Conservation (phyloP, 1,140 invertebrate species). For the Physella acuta region DNA sequence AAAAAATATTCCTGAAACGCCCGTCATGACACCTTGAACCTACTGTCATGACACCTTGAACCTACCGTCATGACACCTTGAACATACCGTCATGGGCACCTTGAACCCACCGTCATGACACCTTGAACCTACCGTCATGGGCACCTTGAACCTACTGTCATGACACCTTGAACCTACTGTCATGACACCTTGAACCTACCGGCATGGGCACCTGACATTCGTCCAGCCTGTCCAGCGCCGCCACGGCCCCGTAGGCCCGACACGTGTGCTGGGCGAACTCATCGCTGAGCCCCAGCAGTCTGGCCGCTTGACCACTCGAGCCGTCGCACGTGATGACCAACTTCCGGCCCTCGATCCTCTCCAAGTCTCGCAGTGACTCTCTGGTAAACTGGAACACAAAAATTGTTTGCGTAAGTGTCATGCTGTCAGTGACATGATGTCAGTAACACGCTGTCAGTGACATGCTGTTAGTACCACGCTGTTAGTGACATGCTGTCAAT, state of each 20-base stretch:
- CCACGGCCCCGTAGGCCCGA: constrained; percentile 51
- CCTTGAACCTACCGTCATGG: too few relatives aligned
- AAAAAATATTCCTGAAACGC: too few relatives aligned
- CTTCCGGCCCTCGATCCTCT: constrained; percentile 40
- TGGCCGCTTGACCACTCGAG: constrained; percentile 41
- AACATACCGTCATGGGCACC: too few relatives aligned
- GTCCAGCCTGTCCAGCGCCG: constrained; percentile 46
- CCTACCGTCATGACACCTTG: too few relatives aligned
- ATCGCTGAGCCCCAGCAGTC: constrained; percentile 51
- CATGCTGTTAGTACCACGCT: not conserved
- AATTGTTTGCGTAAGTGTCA: too few relatives aligned
- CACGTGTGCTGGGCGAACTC: constrained; percentile 49
- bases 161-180: too few relatives aligned
- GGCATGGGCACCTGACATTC: constrained; percentile 41
- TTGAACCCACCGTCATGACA: too few relatives aligned
- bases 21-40: too few relatives aligned
- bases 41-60: too few relatives aligned
- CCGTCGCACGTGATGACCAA: constrained; percentile 53
- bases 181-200: too few relatives aligned
- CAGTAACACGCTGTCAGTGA: not conserved
- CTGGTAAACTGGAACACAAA: constrained; percentile 45
- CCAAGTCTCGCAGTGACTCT: constrained; percentile 43
- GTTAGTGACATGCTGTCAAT: too few relatives aligned
- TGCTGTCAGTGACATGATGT: not conserved
- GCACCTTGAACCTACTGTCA: too few relatives aligned